These are phyloP conservation scores for Notothenia coriiceps DNA, from an alignment of 2,113 vertebrate species.

Conservation along the genomic window DNA sequence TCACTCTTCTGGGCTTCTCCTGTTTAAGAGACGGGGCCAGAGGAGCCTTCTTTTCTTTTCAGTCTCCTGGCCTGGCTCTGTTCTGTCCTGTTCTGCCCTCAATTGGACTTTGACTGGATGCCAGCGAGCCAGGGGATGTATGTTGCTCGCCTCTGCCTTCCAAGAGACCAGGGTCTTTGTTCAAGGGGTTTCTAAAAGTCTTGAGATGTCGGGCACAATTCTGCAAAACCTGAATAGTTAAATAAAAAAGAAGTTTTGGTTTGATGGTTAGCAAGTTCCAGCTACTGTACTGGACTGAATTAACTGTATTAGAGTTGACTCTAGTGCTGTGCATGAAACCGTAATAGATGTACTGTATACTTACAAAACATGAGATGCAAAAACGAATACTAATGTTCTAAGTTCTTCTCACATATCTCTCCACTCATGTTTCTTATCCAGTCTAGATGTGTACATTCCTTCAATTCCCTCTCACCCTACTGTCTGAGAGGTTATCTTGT, in stretches of 20 bases:
- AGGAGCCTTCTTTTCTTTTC: conserved; percentile 82
- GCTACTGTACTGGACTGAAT: conserved; percentile 42
- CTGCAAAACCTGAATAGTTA: conserved; percentile 66
- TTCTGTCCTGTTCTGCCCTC: conserved; percentile 83
- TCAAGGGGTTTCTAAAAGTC: conserved; percentile 72
- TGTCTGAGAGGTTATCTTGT: neutral
- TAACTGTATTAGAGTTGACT: neutral
- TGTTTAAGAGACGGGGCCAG: conserved; percentile 75
- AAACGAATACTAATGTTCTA: neutral
- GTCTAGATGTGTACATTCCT: neutral
- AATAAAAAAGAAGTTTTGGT: conserved; percentile 42
- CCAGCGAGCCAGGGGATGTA: conserved; percentile 82
- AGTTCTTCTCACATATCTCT: neutral
- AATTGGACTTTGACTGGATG: conserved; percentile 85
- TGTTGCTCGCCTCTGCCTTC: conserved; percentile 77
- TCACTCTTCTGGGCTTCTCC: conserved; percentile 80
- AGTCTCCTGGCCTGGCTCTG: conserved; percentile 75
- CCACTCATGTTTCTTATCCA: neutral
- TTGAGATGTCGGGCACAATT: conserved; percentile 78
- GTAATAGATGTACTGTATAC: neutral
- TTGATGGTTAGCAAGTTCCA: conserved; percentile 39
- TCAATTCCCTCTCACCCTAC: neutral
- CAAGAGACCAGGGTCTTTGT: conserved; percentile 80
- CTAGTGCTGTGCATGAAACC: neutral
- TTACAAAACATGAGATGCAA: neutral